These are phyloP conservation scores for Psephotus haematonotus DNA, from an alignment of 2,113 vertebrate species.

Conservation along the genomic window DNA sequence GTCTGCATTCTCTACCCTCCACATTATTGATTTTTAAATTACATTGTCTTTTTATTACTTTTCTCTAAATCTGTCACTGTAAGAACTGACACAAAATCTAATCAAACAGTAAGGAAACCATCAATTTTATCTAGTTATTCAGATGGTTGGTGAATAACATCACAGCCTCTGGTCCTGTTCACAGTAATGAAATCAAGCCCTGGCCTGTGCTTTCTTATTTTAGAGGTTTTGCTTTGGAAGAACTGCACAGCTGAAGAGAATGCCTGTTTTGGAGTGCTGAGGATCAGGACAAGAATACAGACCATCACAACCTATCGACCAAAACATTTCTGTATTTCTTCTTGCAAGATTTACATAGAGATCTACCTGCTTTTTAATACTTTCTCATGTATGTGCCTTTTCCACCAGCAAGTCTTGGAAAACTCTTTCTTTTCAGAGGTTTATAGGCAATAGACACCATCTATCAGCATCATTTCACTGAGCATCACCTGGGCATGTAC, in stretches of 20 bases:
- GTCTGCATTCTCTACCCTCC: not conserved
- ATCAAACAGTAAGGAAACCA: constrained; percentile 63
- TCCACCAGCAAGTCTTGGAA: not conserved
- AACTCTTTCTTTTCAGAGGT: not conserved
- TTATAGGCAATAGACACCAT: not conserved
- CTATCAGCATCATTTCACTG: not conserved
- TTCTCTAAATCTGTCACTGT: constrained; percentile 59
- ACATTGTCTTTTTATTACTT: constrained; percentile 68
- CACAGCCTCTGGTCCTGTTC: constrained; percentile 37
- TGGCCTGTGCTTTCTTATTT: not conserved
- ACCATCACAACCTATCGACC: not conserved
- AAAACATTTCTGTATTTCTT: not conserved
- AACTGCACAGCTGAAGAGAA: not conserved
- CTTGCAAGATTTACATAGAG: not conserved
- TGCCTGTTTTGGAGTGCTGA: not conserved
- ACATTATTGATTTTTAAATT: constrained; percentile 71
- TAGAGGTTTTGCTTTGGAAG: constrained; percentile 32
- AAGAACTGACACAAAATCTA: constrained; percentile 68
- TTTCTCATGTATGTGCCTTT: not conserved
- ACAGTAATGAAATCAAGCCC: constrained; percentile 48
- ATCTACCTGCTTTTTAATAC: not conserved
- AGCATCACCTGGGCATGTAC: accelerated
- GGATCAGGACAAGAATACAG: not conserved
- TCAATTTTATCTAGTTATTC: constrained; percentile 68
- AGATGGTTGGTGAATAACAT: constrained; percentile 53